Percentiles rank a stretch among this genome's conserved stretches.
These are phyloP conservation scores for Pogonocichla stellata DNA, from an alignment of 2,113 vertebrate genomes.

Conservation along the genomic window DNA sequence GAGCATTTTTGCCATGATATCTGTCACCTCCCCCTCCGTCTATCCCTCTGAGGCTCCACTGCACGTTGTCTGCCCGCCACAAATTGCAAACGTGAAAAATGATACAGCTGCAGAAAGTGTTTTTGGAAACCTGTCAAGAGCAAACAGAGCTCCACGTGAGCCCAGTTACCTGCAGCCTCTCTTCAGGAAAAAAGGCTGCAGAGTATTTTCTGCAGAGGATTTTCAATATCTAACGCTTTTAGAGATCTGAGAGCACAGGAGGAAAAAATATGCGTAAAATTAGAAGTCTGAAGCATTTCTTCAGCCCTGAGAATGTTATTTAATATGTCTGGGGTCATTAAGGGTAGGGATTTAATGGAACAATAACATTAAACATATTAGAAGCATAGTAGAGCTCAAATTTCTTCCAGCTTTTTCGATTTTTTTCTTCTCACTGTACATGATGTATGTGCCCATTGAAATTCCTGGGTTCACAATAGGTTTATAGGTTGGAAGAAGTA, in stretches of 20 bases:
- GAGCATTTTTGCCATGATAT: not conserved
- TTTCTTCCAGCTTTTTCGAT: not conserved
- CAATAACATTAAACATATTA: constrained; percentile 50
- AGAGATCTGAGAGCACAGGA: not conserved
- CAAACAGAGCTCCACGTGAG: not conserved
- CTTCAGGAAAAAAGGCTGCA: not conserved
- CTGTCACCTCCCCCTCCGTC: not conserved
- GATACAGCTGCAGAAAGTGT: constrained; percentile 12
- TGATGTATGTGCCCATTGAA: not conserved
- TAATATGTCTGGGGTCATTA: constrained; percentile 58
- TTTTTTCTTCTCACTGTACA: not conserved
- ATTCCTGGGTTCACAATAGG: not conserved
- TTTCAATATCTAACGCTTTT: not conserved
- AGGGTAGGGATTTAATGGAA: constrained; percentile 39
- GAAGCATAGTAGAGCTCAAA: constrained; percentile 38
- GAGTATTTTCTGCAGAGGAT: not conserved
- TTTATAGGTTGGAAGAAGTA: not conserved
- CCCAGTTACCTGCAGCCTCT: not conserved
- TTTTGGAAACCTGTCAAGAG: not conserved
- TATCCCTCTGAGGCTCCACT: not conserved
- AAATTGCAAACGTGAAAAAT: constrained; percentile 5
- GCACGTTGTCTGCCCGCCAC: not conserved
- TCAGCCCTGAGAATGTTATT: constrained; percentile 22
- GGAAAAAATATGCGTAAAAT: not conserved
- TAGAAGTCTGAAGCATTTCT: constrained; percentile 23